Percentiles rank a stretch among this genome's conserved stretches.
Conservation (phyloP, 2,113 vertebrate species). For the Australoheros scitulus region DNA sequence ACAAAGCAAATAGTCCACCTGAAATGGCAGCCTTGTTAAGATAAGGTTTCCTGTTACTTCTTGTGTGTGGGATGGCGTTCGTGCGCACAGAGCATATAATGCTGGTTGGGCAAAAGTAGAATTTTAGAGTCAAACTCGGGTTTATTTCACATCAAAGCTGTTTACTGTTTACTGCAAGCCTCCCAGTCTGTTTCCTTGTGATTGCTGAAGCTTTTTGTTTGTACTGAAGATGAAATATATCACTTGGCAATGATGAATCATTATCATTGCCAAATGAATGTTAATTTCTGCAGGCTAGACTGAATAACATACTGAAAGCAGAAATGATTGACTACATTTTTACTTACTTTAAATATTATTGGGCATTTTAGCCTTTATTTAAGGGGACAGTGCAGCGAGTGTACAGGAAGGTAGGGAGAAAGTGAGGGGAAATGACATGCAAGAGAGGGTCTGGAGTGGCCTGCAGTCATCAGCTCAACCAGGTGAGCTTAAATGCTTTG, state of each 20-base stretch:
- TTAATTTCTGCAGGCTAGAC: not conserved
- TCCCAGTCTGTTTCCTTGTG: not conserved
- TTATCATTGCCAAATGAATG: not conserved
- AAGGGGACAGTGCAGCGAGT: not conserved
- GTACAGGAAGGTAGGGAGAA: not conserved
- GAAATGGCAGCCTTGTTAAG: constrained; percentile 61
- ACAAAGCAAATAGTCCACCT: constrained; percentile 68
- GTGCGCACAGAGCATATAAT: constrained; percentile 7
- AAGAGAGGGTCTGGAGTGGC: not conserved
- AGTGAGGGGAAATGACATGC: not conserved
- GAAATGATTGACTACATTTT: not conserved
- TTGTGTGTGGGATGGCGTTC: not conserved
- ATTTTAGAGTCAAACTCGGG: no score
- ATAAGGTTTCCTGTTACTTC: constrained; percentile 53
- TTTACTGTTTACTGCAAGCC: not conserved
- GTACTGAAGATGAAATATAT: no score
- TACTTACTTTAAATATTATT: not conserved
- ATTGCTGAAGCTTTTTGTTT: not conserved
- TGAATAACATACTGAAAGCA: not conserved
- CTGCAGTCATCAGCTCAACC: not conserved
- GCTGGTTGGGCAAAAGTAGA: not conserved
- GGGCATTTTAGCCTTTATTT: not conserved
- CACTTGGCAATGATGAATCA: not conserved
- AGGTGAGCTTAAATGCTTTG: not conserved
- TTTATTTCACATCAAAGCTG: not conserved